Percentiles rank a stretch among this genome's conserved stretches.
Evolutionary conservation across 2,113 vertebrate genomes (phyloP).

Genomic region (Corvus moneduloides): DNA sequence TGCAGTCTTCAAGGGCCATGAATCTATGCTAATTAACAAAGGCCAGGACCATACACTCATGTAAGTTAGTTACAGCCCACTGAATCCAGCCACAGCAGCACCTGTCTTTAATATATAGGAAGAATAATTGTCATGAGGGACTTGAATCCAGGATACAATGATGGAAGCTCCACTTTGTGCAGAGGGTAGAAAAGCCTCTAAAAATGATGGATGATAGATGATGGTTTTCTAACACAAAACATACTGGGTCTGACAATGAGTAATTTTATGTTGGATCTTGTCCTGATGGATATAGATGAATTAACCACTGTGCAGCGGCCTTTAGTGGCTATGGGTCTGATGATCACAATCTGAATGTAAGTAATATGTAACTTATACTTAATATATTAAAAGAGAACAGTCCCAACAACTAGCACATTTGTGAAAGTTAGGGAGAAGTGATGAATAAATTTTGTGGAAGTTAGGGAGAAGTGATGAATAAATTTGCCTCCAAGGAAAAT

Average conservation of each 20-base stretch:
- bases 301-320: not conserved
- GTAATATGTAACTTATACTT: constrained; percentile 4
- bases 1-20: not conserved
- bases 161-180: constrained; percentile 36
- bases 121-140: constrained; percentile 52
- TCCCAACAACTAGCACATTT: not conserved
- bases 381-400: constrained; percentile 6
- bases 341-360: constrained; percentile 2
- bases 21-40: not conserved
- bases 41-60: not conserved
- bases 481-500: not conserved
- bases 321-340: constrained; percentile 1
- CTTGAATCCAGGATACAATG: constrained; percentile 6
- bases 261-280: constrained; percentile 36
- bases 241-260: constrained; percentile 47
- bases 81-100: constrained; percentile 44
- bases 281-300: constrained; percentile 40
- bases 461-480: constrained; percentile 30
- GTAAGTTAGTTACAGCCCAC: not conserved
- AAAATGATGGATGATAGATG: constrained; percentile 57
- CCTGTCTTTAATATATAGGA: constrained; percentile 57
- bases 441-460: constrained; percentile 5
- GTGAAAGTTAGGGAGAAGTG: constrained; percentile 1
- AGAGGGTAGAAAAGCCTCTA: constrained; percentile 29
- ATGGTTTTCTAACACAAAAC: constrained; percentile 53